phyloP scores from a whole-genome alignment of 2,113 vertebrate genomes.

The Eonycteris spelaea region DNA sequence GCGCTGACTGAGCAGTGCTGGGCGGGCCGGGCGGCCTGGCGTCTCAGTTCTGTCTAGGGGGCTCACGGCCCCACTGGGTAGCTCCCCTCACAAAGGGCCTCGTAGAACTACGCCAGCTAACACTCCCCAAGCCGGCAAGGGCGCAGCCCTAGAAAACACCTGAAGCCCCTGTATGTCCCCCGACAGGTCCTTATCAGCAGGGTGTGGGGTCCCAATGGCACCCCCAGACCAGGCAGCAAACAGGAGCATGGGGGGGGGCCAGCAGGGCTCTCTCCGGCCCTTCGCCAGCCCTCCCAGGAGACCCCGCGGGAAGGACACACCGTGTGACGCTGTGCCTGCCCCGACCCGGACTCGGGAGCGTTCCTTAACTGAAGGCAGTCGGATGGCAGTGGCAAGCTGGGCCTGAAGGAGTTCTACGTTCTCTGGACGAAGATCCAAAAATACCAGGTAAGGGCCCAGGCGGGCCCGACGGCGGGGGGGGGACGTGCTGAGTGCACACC shows the following conservation, averaged over 20 bases:
- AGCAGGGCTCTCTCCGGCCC: neutral
- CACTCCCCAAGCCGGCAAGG: neutral
- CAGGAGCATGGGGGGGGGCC: neutral
- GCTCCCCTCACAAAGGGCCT: neutral
- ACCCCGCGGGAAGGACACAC: neutral
- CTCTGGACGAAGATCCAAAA: conserved; percentile 88
- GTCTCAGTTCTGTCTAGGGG: neutral
- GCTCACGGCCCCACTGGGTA: accelerated
- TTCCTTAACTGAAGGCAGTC: conserved; percentile 78
- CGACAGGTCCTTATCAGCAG: neutral
- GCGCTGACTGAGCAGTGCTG: neutral
- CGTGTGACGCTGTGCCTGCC: too few relatives aligned
- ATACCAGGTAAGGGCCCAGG: conserved; percentile 78
- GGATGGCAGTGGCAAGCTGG: conserved; percentile 86
- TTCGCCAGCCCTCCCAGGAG: neutral
- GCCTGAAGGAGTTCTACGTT: conserved; percentile 85
- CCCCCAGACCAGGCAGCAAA: neutral
- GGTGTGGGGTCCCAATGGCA: neutral
- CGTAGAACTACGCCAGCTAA: neutral
- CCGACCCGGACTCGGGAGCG: neutral
- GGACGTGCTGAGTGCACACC: accelerated
- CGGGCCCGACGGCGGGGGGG: accelerated
- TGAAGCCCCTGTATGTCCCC: neutral
- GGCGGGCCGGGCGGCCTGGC: neutral
- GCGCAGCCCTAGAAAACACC: neutral